Evolutionary conservation across 2,888 invertebrate species (phyloP).

Genomic region (Drosophila affinis): DNA sequence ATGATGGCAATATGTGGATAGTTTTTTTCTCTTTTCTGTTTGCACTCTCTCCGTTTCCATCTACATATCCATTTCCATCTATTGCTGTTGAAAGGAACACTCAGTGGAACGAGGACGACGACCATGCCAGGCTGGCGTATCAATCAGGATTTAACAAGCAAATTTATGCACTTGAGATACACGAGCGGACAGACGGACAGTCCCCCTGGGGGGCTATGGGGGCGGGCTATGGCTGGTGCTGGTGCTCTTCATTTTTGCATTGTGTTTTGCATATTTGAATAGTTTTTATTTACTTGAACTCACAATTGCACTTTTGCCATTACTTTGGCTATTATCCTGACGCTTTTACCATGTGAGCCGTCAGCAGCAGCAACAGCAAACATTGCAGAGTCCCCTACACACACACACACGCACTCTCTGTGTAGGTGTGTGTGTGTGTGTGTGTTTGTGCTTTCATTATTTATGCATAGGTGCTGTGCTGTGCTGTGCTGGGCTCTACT

Average conservation of each 20-base stretch:
- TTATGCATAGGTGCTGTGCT: slow-evolving; percentile 73
- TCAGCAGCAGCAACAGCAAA: slow-evolving; percentile 40
- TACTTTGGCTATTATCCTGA: slow-evolving; percentile 78
- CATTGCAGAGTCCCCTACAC: slow-evolving; percentile 18
- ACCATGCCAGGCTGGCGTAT: slow-evolving; percentile 66
- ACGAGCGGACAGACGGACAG: slow-evolving; percentile 5
- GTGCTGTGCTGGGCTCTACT: slow-evolving; percentile 42
- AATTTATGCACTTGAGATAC: slow-evolving; percentile 79
- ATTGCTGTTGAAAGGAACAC: slow-evolving; percentile 11
- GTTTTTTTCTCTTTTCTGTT: slow-evolving; percentile 17
- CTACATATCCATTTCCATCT: slow-evolving; percentile 2
- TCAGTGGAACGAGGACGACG: slow-evolving; percentile 12
- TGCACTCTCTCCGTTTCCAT: neutral
- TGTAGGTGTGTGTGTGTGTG: slow-evolving; percentile 4
- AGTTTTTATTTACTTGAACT: slow-evolving; percentile 80
- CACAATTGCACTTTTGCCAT: slow-evolving; percentile 80
- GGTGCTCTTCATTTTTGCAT: slow-evolving; percentile 62
- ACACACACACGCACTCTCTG: too few relatives aligned
- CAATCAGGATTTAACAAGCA: slow-evolving; percentile 80
- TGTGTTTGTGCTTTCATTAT: slow-evolving; percentile 63
- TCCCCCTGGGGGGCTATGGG: slow-evolving; percentile 5
- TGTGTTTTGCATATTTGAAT: slow-evolving; percentile 79
- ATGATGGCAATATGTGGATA: slow-evolving; percentile 32
- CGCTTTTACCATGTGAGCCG: slow-evolving; percentile 71
- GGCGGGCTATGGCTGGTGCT: neutral